These are phyloP conservation scores for Trichacis sp. DNA, from an alignment of 2,888 invertebrate species.

Conservation along the genomic window DNA sequence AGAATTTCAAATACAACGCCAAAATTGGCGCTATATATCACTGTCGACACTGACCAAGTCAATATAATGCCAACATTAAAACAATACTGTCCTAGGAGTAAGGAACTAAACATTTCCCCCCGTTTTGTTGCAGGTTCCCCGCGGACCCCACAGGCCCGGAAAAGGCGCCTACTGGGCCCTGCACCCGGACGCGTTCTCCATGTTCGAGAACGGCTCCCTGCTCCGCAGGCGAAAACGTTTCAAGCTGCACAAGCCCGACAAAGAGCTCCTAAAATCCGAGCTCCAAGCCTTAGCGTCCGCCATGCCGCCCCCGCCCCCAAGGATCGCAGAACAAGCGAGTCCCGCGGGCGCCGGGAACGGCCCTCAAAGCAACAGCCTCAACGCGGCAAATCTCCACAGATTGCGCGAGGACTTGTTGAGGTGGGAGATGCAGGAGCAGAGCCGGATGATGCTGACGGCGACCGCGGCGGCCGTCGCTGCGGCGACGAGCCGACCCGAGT, in stretches of 20 bases:
- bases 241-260: constrained; percentile 82
- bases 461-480: constrained; percentile 62
- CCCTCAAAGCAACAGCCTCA: constrained; percentile 58
- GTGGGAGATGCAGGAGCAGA: constrained; percentile 66
- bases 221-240: constrained; percentile 84
- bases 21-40: too few relatives aligned
- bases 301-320: constrained; percentile 56
- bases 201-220: constrained; percentile 91
- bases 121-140: constrained; percentile 73
- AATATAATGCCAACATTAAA: too few relatives aligned
- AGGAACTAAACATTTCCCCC: background rate
- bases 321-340: constrained; percentile 48
- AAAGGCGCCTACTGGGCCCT: constrained; percentile 90
- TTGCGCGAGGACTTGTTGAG: constrained; percentile 63
- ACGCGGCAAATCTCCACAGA: constrained; percentile 62
- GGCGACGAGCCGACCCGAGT: constrained; percentile 53
- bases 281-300: constrained; percentile 65
- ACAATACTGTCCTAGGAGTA: too few relatives aligned
- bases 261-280: constrained; percentile 71
- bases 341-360: constrained; percentile 61
- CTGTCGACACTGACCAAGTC: too few relatives aligned
- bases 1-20: too few relatives aligned
- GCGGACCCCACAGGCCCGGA: constrained; percentile 82
- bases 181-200: constrained; percentile 83
- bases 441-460: constrained; percentile 62